phyloP scores from a whole-genome alignment of 1,140 invertebrate genomes.

The Agrilus planipennis region DNA sequence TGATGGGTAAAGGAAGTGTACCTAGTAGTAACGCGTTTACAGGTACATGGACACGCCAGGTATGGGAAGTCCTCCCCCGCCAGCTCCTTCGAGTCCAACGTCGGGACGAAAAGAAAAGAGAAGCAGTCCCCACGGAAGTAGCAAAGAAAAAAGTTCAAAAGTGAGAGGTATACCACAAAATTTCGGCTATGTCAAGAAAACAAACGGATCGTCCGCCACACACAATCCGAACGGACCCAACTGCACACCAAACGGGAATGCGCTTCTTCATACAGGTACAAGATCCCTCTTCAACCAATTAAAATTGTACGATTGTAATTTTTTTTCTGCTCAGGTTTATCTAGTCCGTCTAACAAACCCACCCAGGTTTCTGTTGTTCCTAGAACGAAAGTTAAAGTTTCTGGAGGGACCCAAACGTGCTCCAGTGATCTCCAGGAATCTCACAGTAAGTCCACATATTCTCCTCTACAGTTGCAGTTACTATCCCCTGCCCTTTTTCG shows the following conservation, averaged over 20 bases:
- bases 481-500: no score
- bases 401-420: conserved; percentile 77
- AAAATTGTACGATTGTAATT: background rate
- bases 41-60: conserved; percentile 43
- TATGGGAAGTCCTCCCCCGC: conserved; percentile 40
- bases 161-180: conserved; percentile 56
- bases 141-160: conserved; percentile 19
- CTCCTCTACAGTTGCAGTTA: background rate
- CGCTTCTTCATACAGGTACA: background rate
- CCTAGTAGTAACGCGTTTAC: no score
- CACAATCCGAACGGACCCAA: conserved; percentile 8
- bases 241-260: conserved; percentile 10
- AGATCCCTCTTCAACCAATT: no score
- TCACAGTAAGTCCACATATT: conserved; percentile 41
- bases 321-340: conserved; percentile 17
- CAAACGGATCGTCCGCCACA: conserved; percentile 23
- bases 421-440: conserved; percentile 63
- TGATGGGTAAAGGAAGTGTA: conserved; percentile 13
- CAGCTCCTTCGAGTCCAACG: conserved; percentile 36
- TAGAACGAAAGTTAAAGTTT: conserved; percentile 69
- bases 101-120: conserved; percentile 33
- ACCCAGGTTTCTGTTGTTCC: conserved; percentile 75
- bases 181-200: conserved; percentile 70
- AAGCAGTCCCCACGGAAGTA: conserved; percentile 34
- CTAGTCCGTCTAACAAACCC: conserved; percentile 40